phyloP scores from a whole-genome alignment of 2,113 vertebrate species.

The Megaceryle torquata region DNA sequence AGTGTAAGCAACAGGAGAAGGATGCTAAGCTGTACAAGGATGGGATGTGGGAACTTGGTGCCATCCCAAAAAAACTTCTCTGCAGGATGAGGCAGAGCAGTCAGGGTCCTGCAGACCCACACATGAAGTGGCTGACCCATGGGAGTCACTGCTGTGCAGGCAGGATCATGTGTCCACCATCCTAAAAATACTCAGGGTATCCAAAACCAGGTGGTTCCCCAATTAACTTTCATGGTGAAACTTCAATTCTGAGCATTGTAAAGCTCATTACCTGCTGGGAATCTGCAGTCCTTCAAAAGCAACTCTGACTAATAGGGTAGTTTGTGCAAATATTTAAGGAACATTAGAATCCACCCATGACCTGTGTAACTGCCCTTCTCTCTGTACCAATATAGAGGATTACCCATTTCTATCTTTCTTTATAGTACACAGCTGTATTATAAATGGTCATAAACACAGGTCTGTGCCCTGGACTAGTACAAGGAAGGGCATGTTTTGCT shows the following conservation, averaged over 20 bases:
- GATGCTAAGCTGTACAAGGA: fast-evolving
- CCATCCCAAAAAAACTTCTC: not conserved
- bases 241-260: not conserved
- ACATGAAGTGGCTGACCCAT: fast-evolving
- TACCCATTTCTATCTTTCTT: not conserved
- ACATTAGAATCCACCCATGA: not conserved
- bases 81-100: not conserved
- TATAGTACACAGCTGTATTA: not conserved
- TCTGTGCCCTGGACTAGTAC: not conserved
- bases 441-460: not conserved
- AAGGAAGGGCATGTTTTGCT: not conserved
- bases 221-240: not conserved
- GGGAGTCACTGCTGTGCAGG: not conserved
- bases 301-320: not conserved
- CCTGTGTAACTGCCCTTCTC: not conserved
- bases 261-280: not conserved
- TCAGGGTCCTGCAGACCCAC: not conserved
- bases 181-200: not conserved
- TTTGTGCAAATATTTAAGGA: slow-evolving; percentile 4
- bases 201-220: not conserved
- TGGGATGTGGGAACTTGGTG: not conserved
- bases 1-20: fast-evolving
- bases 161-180: fast-evolving
- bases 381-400: not conserved
- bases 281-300: not conserved